Evolutionary conservation across 1,140 invertebrate species (phyloP).

Genomic region (Lepidurus packardi): DNA sequence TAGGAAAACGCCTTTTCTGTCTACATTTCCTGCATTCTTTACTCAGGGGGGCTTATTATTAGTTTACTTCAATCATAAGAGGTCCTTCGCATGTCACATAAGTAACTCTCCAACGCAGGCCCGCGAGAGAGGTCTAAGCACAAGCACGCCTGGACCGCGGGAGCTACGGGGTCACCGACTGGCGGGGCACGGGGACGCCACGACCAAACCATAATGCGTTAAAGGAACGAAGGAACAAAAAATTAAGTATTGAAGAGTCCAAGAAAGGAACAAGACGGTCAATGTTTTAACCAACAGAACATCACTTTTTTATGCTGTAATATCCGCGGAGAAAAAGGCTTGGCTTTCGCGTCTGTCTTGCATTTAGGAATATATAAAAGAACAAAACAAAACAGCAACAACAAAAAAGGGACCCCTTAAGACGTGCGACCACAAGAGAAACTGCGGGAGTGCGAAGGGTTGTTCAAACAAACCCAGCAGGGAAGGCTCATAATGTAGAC

Average conservation of each 20-base stretch:
- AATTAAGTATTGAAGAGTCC: background rate
- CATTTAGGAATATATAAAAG: background rate
- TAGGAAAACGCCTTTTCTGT: constrained; percentile 1
- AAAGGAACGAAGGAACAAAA: background rate
- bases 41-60: constrained; percentile 1
- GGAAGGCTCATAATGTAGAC: constrained; percentile 18
- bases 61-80: constrained; percentile 22
- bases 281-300: background rate
- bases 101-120: background rate
- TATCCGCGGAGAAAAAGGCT: constrained; percentile 10
- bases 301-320: constrained; percentile 1
- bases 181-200: background rate
- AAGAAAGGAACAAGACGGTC: background rate
- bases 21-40: constrained; percentile 12
- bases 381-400: too few relatives aligned
- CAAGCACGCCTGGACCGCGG: too few relatives aligned
- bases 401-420: background rate
- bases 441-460: constrained; percentile 12
- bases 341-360: background rate
- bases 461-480: constrained; percentile 21
- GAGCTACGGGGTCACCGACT: constrained; percentile 1
- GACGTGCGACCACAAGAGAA: constrained; percentile 9
- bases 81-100: constrained; percentile 17
- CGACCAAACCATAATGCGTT: background rate
- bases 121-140: background rate